Percentiles rank a stretch among this genome's conserved stretches.
Evolutionary conservation across 2,888 invertebrate genomes (phyloP).

Genomic region (Xestia rhomboidea): DNA sequence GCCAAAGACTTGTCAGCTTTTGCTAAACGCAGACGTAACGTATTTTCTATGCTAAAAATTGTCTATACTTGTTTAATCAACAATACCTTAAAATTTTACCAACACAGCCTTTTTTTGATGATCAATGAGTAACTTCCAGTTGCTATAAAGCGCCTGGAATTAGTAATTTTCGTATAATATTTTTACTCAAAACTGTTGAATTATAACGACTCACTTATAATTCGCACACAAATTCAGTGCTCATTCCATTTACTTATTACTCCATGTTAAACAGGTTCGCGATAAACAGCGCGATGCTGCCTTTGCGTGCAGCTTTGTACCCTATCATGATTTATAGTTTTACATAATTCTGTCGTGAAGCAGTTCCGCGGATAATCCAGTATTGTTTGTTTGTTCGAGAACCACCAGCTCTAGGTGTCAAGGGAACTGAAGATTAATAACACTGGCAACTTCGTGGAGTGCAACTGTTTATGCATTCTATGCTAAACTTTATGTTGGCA

Average conservation of each 20-base stretch:
- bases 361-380: slow-evolving; percentile 53
- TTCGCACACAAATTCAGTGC: not conserved
- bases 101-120: not conserved
- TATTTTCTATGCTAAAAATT: not conserved
- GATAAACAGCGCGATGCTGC: slow-evolving; percentile 78
- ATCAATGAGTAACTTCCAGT: not conserved
- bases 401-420: slow-evolving; percentile 50
- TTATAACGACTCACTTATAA: not conserved
- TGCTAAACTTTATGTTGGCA: slow-evolving; percentile 31
- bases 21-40: too few species aligned
- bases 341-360: slow-evolving; percentile 61
- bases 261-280: slow-evolving; percentile 75
- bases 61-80: too few species aligned
- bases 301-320: slow-evolving; percentile 59
- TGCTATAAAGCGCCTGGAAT: not conserved
- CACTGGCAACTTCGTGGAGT: slow-evolving; percentile 28
- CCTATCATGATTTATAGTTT: slow-evolving; percentile 67
- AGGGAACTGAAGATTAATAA: slow-evolving; percentile 47
- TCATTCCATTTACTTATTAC: slow-evolving; percentile 20
- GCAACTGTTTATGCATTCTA: slow-evolving; percentile 37
- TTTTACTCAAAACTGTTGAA: not conserved
- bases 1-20: not conserved
- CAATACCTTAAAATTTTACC: too few species aligned
- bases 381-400: slow-evolving; percentile 55
- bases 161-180: not conserved